Evolutionary conservation across 1,140 invertebrate genomes (phyloP), one percentile per base, ranked within the genome.

Genomic region (Hypsibius dujardini): DNA sequence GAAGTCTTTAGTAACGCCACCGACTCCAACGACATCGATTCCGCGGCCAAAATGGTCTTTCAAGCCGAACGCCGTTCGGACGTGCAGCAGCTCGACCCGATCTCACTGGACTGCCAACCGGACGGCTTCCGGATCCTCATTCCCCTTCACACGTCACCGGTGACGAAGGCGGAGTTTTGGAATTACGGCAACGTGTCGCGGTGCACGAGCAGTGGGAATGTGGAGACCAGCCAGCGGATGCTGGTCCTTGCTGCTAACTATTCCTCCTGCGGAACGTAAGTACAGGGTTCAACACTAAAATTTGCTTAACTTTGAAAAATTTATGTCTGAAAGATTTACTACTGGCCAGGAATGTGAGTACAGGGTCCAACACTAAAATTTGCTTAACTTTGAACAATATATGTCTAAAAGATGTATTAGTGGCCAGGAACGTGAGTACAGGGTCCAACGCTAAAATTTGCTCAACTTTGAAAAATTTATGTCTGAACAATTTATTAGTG

Each of bases 81-180:
- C 62, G 42, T 67, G 3, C 62, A 67, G 62, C 7, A 7, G 45
- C 62, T 67, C 12, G 62, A 67, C 45, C 62, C 62, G 3, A 67
- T 67, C 62, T 14, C 7, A 3, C 62, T 67, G 7, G 62, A 67
- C 12, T 67, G 62, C 62, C 12, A 67, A 67, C 62, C 62, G 3
- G 62, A 67, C 12, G 62, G 62, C 7, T 67, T 67, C 62, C 62
- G 62, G 7, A 42, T 67, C 7, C 7, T 67, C 7, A 67, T 67
- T 42, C 62, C 62, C 7, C 42, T 67, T 7, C 62, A 42, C 3
- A 67, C 62, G 12, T 67, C 62, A 3, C 62, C 62, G 7, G 42
- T 67, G 3, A 7, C 7, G 42, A 7, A 42, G 45, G 62, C 62
- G 7, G 62, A 67, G 42, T 67, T 67, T 42, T 67, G 62, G 62